These are phyloP conservation scores for Ascaphus truei DNA, from an alignment of 2,113 vertebrate genomes.

Conservation along the genomic window DNA sequence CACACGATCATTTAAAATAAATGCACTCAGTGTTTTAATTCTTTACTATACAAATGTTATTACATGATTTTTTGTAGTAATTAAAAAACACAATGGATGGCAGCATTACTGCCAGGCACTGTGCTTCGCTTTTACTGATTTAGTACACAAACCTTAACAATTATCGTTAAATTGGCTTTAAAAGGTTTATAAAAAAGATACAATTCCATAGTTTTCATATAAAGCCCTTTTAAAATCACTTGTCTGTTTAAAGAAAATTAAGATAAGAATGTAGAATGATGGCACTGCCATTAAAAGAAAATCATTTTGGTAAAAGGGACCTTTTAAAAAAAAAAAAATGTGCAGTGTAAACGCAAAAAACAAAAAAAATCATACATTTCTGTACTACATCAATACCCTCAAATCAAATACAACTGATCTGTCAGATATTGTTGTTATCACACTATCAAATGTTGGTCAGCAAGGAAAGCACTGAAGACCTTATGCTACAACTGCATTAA, in stretches of 20 bases:
- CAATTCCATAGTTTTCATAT: slow-evolving; percentile 61
- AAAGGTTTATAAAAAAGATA: slow-evolving; percentile 69
- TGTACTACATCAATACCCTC: slow-evolving; percentile 48
- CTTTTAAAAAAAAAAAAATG: slow-evolving; percentile 35
- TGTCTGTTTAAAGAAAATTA: slow-evolving; percentile 40
- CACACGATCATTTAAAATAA: slow-evolving; percentile 55
- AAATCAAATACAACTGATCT: no score
- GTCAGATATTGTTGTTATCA: no score
- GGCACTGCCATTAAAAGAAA: slow-evolving; percentile 44
- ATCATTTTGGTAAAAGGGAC: slow-evolving; percentile 40
- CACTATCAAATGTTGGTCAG: neutral
- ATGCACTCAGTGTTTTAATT: slow-evolving; percentile 67
- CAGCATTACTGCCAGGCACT: slow-evolving; percentile 50
- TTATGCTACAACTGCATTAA: neutral
- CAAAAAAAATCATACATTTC: slow-evolving; percentile 40
- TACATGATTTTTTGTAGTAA: slow-evolving; percentile 59
- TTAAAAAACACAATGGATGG: slow-evolving; percentile 65
- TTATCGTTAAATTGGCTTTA: slow-evolving; percentile 59
- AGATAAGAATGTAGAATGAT: slow-evolving; percentile 44
- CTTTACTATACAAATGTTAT: slow-evolving; percentile 76
- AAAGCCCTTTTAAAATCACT: slow-evolving; percentile 71
- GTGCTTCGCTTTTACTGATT: slow-evolving; percentile 50
- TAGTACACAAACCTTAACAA: slow-evolving; percentile 60
- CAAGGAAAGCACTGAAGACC: neutral
- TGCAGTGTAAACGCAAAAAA: slow-evolving; percentile 46